A percentile compares a stretch with the other conserved stretches of the same genome.
Evolutionary conservation across 2,888 invertebrate species (phyloP).

Genomic region (Volucella bombylans): DNA sequence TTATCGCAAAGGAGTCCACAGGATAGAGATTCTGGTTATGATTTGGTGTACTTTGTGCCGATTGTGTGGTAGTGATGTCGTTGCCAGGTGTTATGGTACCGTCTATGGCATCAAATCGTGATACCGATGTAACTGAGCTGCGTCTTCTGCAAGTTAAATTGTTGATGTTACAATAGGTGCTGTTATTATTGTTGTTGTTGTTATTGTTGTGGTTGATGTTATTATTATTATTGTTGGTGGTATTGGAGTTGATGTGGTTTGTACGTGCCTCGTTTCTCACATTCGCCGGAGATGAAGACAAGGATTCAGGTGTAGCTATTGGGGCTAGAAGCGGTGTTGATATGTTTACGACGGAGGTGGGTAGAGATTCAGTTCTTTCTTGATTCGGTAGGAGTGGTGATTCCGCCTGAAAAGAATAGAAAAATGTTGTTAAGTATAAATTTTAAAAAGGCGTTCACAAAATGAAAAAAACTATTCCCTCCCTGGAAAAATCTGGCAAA

Average conservation of each 20-base stretch:
- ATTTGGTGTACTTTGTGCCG: slow-evolving; percentile 61
- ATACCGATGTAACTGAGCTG: slow-evolving; percentile 75
- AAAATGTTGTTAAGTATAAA: no score
- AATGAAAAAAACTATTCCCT: no score
- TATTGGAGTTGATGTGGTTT: slow-evolving; percentile 55
- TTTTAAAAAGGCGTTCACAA: neutral
- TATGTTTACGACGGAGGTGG: slow-evolving; percentile 68
- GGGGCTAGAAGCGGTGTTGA: slow-evolving; percentile 69
- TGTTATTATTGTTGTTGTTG: slow-evolving; percentile 64
- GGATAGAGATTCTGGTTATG: slow-evolving; percentile 79
- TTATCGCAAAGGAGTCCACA: slow-evolving; percentile 78
- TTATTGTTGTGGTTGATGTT: slow-evolving; percentile 69
- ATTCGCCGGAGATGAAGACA: slow-evolving; percentile 69
- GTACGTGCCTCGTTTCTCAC: slow-evolving; percentile 69
- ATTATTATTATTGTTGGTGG: slow-evolving; percentile 39
- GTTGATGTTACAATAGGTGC: slow-evolving; percentile 43
- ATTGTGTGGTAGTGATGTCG: slow-evolving; percentile 57
- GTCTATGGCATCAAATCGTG: slow-evolving; percentile 57
- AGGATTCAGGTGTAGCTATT: slow-evolving; percentile 66
- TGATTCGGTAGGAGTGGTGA: slow-evolving; percentile 79
- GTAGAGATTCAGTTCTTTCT: slow-evolving; percentile 73
- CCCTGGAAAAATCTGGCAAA: no score
- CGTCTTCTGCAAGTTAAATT: slow-evolving; percentile 75
- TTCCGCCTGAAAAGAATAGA: slow-evolving; percentile 78
- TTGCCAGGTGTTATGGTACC: slow-evolving; percentile 42